Conservation (phyloP, 2,888 invertebrate genomes). For the Syrphus vitripennis region DNA sequence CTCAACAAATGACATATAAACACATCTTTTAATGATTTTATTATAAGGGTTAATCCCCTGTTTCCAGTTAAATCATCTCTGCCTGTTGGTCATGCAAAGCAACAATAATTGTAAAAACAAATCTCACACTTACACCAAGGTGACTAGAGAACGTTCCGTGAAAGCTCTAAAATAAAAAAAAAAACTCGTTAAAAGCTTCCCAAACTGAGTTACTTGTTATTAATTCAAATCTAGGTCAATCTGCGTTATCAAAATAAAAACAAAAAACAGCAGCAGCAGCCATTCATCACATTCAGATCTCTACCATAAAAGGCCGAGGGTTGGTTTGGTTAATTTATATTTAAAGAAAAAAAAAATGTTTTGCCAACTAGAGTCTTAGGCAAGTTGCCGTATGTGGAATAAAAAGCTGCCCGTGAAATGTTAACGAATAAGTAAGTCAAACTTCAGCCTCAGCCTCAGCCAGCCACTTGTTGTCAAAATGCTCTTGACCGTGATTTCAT, state of each 20-base stretch:
- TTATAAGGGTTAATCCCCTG: neutral
- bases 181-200: constrained; percentile 20
- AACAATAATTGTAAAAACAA: neutral
- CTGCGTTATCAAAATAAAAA: constrained; percentile 24
- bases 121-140: constrained; percentile 1
- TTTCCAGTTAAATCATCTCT: neutral
- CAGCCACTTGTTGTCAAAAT: constrained; percentile 45
- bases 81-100: neutral
- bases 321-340: constrained; percentile 15
- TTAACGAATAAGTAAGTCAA: constrained; percentile 12
- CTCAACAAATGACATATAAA: neutral
- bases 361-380: constrained; percentile 14
- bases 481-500: constrained; percentile 61
- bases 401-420: constrained; percentile 34
- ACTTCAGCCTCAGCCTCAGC: neutral
- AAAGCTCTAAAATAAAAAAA: neutral
- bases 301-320: constrained; percentile 39
- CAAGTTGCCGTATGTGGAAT: constrained; percentile 56
- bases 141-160: neutral
- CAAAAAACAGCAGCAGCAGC: neutral
- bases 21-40: neutral
- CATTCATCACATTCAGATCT: neutral
- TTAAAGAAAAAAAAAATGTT: constrained; percentile 3
- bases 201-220: constrained; percentile 9
- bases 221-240: constrained; percentile 34